Evolutionary conservation across 2,888 invertebrate genomes (phyloP).

Genomic region (Lasioglossum leucozonium): DNA sequence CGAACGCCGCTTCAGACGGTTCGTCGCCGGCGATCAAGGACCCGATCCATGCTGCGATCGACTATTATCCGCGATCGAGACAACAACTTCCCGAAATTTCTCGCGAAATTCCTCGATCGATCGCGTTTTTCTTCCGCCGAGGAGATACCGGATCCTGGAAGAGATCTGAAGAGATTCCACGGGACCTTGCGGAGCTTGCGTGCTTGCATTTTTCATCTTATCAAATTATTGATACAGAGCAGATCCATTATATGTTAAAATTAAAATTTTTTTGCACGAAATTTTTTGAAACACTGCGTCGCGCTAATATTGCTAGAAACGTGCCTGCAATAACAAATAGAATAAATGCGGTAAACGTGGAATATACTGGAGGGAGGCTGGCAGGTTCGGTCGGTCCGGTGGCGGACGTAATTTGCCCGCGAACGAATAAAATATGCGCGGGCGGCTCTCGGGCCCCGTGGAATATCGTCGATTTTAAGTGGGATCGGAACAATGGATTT

Average conservation of each 20-base stretch:
- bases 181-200: neutral
- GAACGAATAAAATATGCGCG: neutral
- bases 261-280: neutral
- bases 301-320: neutral
- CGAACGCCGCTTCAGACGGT: conserved; percentile 69
- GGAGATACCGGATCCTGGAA: neutral
- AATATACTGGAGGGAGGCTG: neutral
- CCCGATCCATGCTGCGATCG: conserved; percentile 52
- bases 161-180: too few relatives aligned
- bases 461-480: conserved; percentile 8
- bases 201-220: too few relatives aligned
- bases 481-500: neutral
- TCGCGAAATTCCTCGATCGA: neutral
- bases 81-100: neutral
- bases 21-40: conserved; percentile 59
- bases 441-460: neutral
- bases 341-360: neutral
- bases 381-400: neutral
- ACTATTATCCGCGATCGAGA: conserved; percentile 32
- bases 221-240: too few relatives aligned
- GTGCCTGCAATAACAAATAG: too few relatives aligned
- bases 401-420: neutral
- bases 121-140: neutral
- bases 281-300: neutral
- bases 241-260: too few relatives aligned